phyloP scores from a whole-genome alignment of 2,888 invertebrate species.

The Leptinotarsa rubiginosa region DNA sequence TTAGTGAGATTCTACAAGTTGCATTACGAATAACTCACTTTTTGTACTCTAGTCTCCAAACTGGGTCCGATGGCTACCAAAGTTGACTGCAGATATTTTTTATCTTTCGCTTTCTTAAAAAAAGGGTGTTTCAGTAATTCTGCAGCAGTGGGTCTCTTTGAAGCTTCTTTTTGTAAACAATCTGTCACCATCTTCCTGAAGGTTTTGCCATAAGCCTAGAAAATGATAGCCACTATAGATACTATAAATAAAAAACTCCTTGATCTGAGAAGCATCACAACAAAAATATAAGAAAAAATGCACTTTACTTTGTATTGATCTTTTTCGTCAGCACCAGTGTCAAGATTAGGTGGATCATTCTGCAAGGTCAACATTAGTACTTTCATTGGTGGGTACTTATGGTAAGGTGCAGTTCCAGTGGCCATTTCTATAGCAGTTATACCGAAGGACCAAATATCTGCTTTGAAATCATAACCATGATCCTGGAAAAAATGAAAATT shows the following conservation, averaged over 20 bases:
- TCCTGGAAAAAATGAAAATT: slow-evolving; percentile 70
- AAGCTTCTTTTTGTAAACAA: slow-evolving; percentile 95
- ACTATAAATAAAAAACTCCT: background rate
- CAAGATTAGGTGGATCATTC: slow-evolving; percentile 97
- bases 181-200: slow-evolving; percentile 97
- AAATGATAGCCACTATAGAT: slow-evolving; percentile 33
- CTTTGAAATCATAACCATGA: slow-evolving; percentile 98
- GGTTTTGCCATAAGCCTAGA: slow-evolving; percentile 89
- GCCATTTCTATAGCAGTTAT: slow-evolving; percentile 99
- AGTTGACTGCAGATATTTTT: slow-evolving; percentile 87
- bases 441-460: slow-evolving; percentile 93
- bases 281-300: background rate
- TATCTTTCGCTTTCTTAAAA: slow-evolving; percentile 97
- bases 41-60: slow-evolving; percentile 90
- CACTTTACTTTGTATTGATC: slow-evolving; percentile 87
- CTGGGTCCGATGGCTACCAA: slow-evolving; percentile 88
- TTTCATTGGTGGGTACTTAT: slow-evolving; percentile 99
- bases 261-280: background rate
- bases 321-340: slow-evolving; percentile 94
- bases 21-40: slow-evolving; percentile 70
- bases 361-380: slow-evolving; percentile 97
- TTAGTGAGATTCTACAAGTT: background rate
- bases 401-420: slow-evolving; percentile 97
- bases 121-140: slow-evolving; percentile 97
- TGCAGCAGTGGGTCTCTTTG: slow-evolving; percentile 93